Evolutionary conservation across 2,888 invertebrate species (phyloP), one percentile per base, ranked within the genome.

Genomic region (Hesperia comma): DNA sequence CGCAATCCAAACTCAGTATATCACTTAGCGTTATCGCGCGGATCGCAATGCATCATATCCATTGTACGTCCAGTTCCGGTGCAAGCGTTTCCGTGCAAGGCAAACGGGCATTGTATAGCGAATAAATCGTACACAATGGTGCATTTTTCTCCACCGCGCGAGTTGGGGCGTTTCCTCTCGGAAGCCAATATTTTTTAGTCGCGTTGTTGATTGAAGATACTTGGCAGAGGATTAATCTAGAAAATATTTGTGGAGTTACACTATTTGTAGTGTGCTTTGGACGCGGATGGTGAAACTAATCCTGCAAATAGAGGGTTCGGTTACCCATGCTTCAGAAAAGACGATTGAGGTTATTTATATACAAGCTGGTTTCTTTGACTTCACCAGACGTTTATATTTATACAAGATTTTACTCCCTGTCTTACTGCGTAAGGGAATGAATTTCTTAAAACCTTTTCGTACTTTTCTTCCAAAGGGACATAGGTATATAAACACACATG

Each of bases 41-140:
- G 77, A 83, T 79, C 75, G 81, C 86, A 81, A 86, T 88, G 81
- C 72, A 86, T 90, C 88, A 89, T 80, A 81, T 75, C 84, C 86
- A 88, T 88, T 87, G 89, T 85, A 76, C 78, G 79, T 73, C 69
- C 73, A 74, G 80, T 77, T 84, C 83, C 88, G 84, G 80, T 64
- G 72, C 62, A 61, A 69, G 68, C 73, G 76, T 64, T 79, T 75
- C 75, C 74, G 73, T 68, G 62, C 62, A 63, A 71, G 8, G 66
- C 60, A 46, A 66, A 66, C 66, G 43, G 46, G 66, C 66, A 66
- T 66, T 66, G 66, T 66, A 66, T 32, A 37, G n/a, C 68, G 66
- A 69, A 71, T 71, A 71, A 71, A 69, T 69, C 71, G 71, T 58
- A 61, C 67, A 71, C 63, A 69, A 71, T 63, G 61, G 68, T 63